These are phyloP conservation scores for Chloropsis cyanopogon DNA, from an alignment of 2,113 vertebrate genomes.

Conservation along the genomic window DNA sequence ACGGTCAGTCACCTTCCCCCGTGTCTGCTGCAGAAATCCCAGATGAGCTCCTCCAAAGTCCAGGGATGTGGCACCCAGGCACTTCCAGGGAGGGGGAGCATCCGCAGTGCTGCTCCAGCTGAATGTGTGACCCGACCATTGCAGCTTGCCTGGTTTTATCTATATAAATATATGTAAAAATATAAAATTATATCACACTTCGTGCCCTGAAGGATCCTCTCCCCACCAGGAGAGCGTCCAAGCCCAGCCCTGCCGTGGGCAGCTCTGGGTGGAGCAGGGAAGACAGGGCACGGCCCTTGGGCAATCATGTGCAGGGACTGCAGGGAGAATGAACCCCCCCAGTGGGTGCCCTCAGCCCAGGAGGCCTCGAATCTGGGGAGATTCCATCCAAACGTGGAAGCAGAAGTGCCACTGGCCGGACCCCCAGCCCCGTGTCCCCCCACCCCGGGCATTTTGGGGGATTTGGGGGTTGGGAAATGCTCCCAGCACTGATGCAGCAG, in stretches of 20 bases:
- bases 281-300: rapidly evolving
- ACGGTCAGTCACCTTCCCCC: background rate
- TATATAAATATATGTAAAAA: background rate
- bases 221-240: rapidly evolving
- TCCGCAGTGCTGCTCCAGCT: background rate
- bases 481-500: background rate
- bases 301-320: rapidly evolving
- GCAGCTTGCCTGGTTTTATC: background rate
- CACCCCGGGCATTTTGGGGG: background rate
- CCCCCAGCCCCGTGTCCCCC: rapidly evolving
- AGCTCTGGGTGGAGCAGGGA: background rate
- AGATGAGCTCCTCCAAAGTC: background rate
- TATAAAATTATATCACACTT: background rate
- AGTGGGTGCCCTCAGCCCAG: rapidly evolving
- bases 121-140: rapidly evolving
- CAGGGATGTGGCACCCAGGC: background rate
- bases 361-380: background rate
- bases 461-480: rapidly evolving
- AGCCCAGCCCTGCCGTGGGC: background rate
- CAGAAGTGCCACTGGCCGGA: background rate
- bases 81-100: background rate
- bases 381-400: background rate
- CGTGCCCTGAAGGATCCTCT: background rate
- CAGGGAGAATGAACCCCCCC: background rate
- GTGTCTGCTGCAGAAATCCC: background rate